Base-by-base conservation (phyloP, 2,888 invertebrate species). In the Chrysodeixis includens region DNA sequence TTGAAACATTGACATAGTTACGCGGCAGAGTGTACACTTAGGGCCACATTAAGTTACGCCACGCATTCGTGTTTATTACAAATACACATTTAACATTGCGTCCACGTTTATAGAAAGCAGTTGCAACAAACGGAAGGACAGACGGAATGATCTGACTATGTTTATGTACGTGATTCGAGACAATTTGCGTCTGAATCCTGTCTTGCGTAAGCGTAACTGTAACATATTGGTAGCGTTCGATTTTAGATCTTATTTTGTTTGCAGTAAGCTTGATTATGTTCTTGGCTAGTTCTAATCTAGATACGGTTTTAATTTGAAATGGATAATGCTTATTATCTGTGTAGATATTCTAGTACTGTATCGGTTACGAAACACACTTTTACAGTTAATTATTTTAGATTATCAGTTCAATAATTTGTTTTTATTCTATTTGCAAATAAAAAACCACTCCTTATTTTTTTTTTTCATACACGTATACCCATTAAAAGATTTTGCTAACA, bases 61-160 rank as follows among this genome's bases (percentile, higher is more conserved):
- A 16, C 32, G 75, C 79, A 84, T 76, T 73, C 54, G 69, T 40
- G 72, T 78, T 75, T 73, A 78, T 75, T 69, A 76, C 73, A 60
- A 73, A 76, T 59, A 52, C 67, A 68, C 67, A 73, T 65, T 79
- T 69, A 69, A 54, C 70, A 93, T 90, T 90, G 86, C 90, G 84
- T 82, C 87, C 94, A 92, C 93, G 93, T 86, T 72, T 76, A 88
- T 88, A 90, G 94, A 94, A 94, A 94, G 93, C 84, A 80, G 79
- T 85, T 79, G 83, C 76, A 81, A 85, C 87, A 86, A 88, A 89
- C 92, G 92, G 90, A 92, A 88, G 88, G 88, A 90, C 86, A 72
- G 76, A 79, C 83, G 53, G 79, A 83, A 80, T 77, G 81, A 88
- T 85, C 85, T 84, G 76, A 76, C 71, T 75, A 66, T 79, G 59